Base-by-base conservation (phyloP, 2,888 invertebrate genomes). In the Lasioglossum lativentre region DNA sequence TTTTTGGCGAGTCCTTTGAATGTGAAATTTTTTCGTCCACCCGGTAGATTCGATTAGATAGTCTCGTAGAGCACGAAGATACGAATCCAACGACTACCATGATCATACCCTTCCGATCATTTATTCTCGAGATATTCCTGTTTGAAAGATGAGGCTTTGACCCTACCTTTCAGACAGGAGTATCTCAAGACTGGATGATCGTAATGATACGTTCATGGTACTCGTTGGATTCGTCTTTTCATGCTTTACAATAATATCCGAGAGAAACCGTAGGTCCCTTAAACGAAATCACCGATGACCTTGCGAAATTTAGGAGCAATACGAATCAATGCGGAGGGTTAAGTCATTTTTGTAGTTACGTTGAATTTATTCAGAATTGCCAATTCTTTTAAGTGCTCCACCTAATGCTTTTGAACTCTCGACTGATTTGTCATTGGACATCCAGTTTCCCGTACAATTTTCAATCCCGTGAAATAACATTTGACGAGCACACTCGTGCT, bases 191-290 rank as follows among this genome's bases (percentile, higher is more conserved):
- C 0, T 1, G 23, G 10, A n/a, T 0, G 52, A 12, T 56, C n/a
- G 56, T 1, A n/a, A 52, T 0, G 23, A 2, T 52, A 23, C 2
- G 23, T 5, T 23, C 23, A 23, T 52, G 2, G 6, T 52, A 52
- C 52, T 52, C 52, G 52, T 52, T 52, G 52, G 52, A 52, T 0
- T 52, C 52, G 52, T 52, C 23, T 12, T 4, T 56, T 56, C 12
- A 4, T 2, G 56, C 56, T 56, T 12, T 56, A 56, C 56, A 4
- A 56, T 3, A 12, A 4, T n/a, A 1, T n/a, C 8, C 3, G 3
- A 12, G 56, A 12, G 0, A n/a, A n/a, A 0, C 3, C 12, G 1
- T 12, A 10, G n/a, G n/a, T n/a, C n/a, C n/a, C n/a, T 56, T 0
- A 4, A 23, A 3, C n/a, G 2, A n/a, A 56, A 56, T n/a, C n/a